Conservation (phyloP, 92 coral and sea anemone genomes). For the Parazoanthus swiftii region DNA sequence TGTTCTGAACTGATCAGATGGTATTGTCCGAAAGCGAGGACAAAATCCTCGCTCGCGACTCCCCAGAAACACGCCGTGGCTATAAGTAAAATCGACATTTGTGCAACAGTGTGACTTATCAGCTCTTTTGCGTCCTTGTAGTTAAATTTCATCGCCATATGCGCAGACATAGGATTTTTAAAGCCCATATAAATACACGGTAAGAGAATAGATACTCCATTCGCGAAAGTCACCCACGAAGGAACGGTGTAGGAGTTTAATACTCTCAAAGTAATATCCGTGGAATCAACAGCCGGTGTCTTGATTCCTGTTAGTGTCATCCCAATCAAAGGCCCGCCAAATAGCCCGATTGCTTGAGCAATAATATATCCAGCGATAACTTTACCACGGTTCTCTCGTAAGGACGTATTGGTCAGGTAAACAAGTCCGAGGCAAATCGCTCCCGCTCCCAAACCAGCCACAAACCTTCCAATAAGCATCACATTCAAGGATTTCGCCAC, state of each 20-base stretch:
- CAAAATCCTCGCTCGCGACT: slow-evolving; percentile 73
- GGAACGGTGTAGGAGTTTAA: slow-evolving; percentile 83
- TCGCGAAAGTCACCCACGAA: slow-evolving; percentile 84
- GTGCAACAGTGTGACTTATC: slow-evolving; percentile 57
- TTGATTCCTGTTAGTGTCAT: slow-evolving; percentile 54
- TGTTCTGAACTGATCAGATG: slow-evolving; percentile 60
- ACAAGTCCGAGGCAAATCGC: slow-evolving; percentile 81
- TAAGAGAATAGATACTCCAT: slow-evolving; percentile 69
- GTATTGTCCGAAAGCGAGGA: slow-evolving; percentile 93
- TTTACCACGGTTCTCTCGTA: slow-evolving; percentile 86
- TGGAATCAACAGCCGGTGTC: slow-evolving; percentile 7
- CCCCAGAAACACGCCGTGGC: slow-evolving; percentile 92
- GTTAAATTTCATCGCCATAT: slow-evolving; percentile 90
- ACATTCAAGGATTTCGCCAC: slow-evolving; percentile 71
- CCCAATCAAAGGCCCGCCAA: slow-evolving; percentile 87
- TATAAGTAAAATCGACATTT: slow-evolving; percentile 64
- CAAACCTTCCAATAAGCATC: slow-evolving; percentile 80
- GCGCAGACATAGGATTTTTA: slow-evolving; percentile 94
- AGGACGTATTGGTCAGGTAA: slow-evolving; percentile 84
- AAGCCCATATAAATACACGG: slow-evolving; percentile 80
- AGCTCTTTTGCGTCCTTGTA: slow-evolving; percentile 87
- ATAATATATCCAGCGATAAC: slow-evolving; percentile 81
- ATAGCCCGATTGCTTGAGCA: slow-evolving; percentile 85
- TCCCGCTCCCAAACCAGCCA: slow-evolving; percentile 95
- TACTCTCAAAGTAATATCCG: slow-evolving; percentile 42